These are phyloP conservation scores for Grapholita molesta DNA, from an alignment of 1,140 invertebrate genomes.

Conservation along the genomic window DNA sequence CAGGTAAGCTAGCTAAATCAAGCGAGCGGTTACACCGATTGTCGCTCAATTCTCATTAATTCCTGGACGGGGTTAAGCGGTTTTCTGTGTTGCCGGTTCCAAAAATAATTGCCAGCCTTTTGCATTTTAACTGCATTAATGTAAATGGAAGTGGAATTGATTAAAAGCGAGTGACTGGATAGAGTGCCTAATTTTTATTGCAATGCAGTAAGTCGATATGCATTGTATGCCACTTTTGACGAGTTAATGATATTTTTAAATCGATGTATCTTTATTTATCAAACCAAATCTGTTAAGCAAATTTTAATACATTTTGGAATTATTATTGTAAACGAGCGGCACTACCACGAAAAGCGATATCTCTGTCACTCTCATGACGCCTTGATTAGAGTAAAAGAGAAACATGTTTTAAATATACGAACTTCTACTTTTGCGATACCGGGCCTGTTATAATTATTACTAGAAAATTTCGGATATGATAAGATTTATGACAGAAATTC, in stretches of 20 bases:
- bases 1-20: constrained; percentile 54
- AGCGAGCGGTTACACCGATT: constrained; percentile 48
- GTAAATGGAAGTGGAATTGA: constrained; percentile 13
- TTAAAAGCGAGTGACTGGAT: neutral
- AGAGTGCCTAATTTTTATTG: neutral
- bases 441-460: too few species aligned
- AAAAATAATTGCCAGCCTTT: constrained; percentile 16
- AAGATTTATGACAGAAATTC: too few species aligned
- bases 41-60: constrained; percentile 76
- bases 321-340: too few species aligned
- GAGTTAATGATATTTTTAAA: constrained; percentile 38
- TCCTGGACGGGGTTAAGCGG: constrained; percentile 66
- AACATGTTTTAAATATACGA: too few species aligned
- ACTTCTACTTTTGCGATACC: too few species aligned
- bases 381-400: too few species aligned
- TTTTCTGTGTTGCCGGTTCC: constrained; percentile 59
- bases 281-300: too few species aligned
- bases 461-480: too few species aligned
- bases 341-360: too few species aligned
- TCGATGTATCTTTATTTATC: constrained; percentile 19
- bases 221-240: neutral
- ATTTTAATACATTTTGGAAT: too few species aligned
- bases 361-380: too few species aligned
- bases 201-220: neutral
- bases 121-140: constrained; percentile 15